Evolutionary conservation across 2,888 invertebrate species (phyloP).

Genomic region (Cremastinae sp.): DNA sequence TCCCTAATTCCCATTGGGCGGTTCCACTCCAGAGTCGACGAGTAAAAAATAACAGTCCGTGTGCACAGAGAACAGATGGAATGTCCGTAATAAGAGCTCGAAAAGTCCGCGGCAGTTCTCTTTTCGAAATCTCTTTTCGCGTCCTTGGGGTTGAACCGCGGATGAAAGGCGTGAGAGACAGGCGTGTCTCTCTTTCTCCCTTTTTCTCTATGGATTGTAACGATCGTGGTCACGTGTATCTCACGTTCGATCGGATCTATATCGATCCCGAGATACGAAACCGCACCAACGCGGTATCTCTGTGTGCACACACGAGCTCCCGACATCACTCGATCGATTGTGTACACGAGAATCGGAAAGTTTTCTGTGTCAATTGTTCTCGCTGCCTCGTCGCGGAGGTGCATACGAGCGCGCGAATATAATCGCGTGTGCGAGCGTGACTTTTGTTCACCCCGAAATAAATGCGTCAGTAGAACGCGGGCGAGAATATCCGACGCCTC

Average conservation of each 20-base stretch:
- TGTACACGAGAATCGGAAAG: slow-evolving; percentile 39
- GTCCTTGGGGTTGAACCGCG: slow-evolving; percentile 50
- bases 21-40: neutral
- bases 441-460: slow-evolving; percentile 6
- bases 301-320: slow-evolving; percentile 7
- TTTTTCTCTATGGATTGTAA: slow-evolving; percentile 14
- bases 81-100: slow-evolving; percentile 54
- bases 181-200: slow-evolving; percentile 31
- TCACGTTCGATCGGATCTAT: slow-evolving; percentile 60
- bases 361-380: slow-evolving; percentile 44
- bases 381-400: neutral
- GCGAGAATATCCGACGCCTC: slow-evolving; percentile 1
- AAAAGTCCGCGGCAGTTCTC: slow-evolving; percentile 44
- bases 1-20: slow-evolving; percentile 22
- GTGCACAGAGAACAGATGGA: slow-evolving; percentile 11
- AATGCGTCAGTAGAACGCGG: neutral
- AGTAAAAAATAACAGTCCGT: slow-evolving; percentile 8
- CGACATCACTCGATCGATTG: slow-evolving; percentile 48
- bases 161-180: slow-evolving; percentile 58
- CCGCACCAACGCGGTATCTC: slow-evolving; percentile 22
- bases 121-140: slow-evolving; percentile 48
- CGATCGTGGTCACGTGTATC: slow-evolving; percentile 54
- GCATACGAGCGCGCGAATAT: neutral
- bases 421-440: neutral
- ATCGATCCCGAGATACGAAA: slow-evolving; percentile 43